Conservation (phyloP, 2,113 vertebrate species). For the Ceyx margarethae region DNA sequence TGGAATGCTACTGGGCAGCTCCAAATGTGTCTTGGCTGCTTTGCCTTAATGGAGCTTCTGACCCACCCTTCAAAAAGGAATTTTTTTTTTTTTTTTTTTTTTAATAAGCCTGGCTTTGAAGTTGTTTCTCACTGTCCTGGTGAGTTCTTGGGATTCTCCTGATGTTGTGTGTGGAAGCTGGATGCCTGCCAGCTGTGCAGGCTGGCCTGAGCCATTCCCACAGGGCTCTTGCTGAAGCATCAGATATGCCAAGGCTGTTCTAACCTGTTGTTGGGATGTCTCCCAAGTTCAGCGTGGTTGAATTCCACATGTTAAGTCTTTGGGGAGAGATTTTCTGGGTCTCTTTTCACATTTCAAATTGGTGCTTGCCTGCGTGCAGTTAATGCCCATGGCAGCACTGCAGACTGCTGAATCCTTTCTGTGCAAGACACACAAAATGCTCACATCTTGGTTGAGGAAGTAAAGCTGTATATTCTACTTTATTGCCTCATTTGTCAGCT, state of each 20-base stretch:
- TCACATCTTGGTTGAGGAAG: not conserved
- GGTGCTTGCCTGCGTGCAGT: not conserved
- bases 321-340: constrained; percentile 18
- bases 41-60: not conserved
- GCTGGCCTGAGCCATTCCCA: not conserved
- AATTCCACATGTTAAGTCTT: not conserved
- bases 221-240: constrained; percentile 40
- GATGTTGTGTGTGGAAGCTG: not conserved
- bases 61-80: not conserved
- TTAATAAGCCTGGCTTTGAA: not conserved
- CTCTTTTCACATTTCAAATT: not conserved
- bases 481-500: not conserved
- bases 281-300: not conserved
- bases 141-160: not conserved
- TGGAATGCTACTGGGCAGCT: not conserved
- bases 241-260: constrained; percentile 31
- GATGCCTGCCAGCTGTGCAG: not conserved
- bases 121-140: not conserved
- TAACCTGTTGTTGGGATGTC: constrained; percentile 34
- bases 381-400: not conserved
- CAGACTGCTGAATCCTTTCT: not conserved
- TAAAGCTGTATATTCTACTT: not conserved
- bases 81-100: not conserved
- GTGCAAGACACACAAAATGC: not conserved
- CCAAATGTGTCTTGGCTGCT: not conserved